A percentile compares a stretch with the other conserved stretches of the same genome.
These are phyloP conservation scores for Deladenus siricidicola DNA, from an alignment of 2,888 invertebrate species.

Conservation along the genomic window DNA sequence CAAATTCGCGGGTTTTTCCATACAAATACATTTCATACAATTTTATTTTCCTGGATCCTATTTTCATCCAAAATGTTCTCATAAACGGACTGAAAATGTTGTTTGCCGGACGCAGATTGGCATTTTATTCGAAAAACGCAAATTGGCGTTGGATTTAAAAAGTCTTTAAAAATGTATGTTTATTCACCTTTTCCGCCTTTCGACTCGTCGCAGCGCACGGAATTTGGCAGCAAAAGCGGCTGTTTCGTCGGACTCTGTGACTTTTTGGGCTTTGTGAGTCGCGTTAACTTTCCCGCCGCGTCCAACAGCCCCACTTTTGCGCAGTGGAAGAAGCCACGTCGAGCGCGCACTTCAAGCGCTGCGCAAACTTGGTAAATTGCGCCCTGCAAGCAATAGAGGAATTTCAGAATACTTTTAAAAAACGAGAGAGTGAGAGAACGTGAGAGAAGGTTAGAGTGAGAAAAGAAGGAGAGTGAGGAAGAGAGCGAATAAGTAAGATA, in stretches of 20 bases:
- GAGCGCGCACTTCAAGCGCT: neutral
- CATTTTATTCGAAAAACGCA: neutral
- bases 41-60: no score
- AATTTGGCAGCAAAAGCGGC: neutral
- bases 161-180: neutral
- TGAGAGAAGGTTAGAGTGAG: no score
- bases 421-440: no score
- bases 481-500: no score
- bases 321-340: slow-evolving; percentile 9
- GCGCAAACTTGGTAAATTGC: slow-evolving; percentile 9
- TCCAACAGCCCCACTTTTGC: neutral
- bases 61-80: no score
- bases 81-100: neutral
- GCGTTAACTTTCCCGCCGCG: slow-evolving; percentile 4
- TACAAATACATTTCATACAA: no score
- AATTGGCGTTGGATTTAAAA: neutral
- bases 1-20: neutral
- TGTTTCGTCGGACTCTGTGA: no score
- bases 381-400: slow-evolving; percentile 1
- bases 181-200: neutral
- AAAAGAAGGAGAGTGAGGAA: no score
- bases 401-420: neutral
- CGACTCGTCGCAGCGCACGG: neutral
- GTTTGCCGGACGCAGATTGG: neutral
- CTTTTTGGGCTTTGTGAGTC: no score